Base-by-base conservation (phyloP, 1,140 invertebrate species). In the Papilio dardanus region DNA sequence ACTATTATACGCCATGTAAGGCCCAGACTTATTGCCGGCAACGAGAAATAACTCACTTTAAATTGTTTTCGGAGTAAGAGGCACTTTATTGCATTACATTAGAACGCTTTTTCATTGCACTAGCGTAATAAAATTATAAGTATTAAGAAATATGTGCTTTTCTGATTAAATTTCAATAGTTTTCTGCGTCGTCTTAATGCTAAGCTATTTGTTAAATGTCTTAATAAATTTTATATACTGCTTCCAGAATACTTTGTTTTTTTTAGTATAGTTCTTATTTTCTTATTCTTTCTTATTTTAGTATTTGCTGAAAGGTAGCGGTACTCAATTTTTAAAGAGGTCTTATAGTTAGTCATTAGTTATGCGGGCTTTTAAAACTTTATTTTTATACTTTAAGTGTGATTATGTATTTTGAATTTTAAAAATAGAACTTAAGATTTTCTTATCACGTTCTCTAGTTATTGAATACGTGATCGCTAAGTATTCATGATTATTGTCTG, bases 1-100 rank as follows among this genome's bases (percentile, higher is more conserved):
- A 92, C 90, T 86, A 93, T 93, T 93, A 92, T 93, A 90, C 90
- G 90, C 80, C 83, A 90, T 91, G 92, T 93, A 93, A 88, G 83
- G 87, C 85, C 79, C 80, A 78, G 87, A 92, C 89, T 93, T 93
- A 92, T 85, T 90, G 88, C 88, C 88, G 82, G 81, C 81, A 83
- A 74, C 76, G 80, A 85, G 77, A 74, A 85, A 89, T 89, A 88
- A 92, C 83, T 93, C 88, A 90, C 78, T 88, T 91, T 90, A 89
- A 92, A 92, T 91, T 92, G 89, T 92, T 90, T 91, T 91, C 79
- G 76, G 82, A 79, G 81, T 81, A 88, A 84, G 78, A 86, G 71
- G 76, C 78, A 76, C 79, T 91, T 86, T 91, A 89, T 90, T 88
- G 84, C 86, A 80, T 83, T 88, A 88, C 83, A 83, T 83, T 85